Evolutionary conservation across 1,140 invertebrate genomes (phyloP).

Genomic region (Drosophila trapezifrons): DNA sequence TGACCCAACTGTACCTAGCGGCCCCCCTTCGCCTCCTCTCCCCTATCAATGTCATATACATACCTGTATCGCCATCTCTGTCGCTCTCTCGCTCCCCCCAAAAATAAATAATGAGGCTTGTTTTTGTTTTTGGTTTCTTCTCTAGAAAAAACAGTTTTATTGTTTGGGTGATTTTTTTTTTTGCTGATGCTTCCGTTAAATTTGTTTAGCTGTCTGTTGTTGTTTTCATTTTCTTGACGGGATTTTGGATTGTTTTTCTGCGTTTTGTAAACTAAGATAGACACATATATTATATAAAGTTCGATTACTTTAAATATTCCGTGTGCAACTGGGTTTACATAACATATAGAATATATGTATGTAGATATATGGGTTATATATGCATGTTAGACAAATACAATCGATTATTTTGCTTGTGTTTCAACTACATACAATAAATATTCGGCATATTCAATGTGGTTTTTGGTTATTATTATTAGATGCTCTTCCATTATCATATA

Average conservation of each 20-base stretch:
- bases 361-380: slow-evolving; percentile 14
- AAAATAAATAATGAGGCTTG: slow-evolving; percentile 11
- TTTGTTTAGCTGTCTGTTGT: slow-evolving; percentile 17
- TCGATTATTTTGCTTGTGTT: slow-evolving; percentile 40
- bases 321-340: slow-evolving; percentile 21
- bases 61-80: slow-evolving; percentile 2
- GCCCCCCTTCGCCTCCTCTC: slow-evolving; percentile 3
- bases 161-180: slow-evolving; percentile 52
- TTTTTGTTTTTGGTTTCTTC: slow-evolving; percentile 69
- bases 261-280: slow-evolving; percentile 24
- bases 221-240: slow-evolving; percentile 2
- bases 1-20: slow-evolving; percentile 31
- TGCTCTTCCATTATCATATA: slow-evolving; percentile 21
- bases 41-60: slow-evolving; percentile 2
- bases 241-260: slow-evolving; percentile 9
- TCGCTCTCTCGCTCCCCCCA: neutral
- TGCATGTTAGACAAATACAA: slow-evolving; percentile 27
- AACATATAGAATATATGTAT: slow-evolving; percentile 20
- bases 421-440: slow-evolving; percentile 36
- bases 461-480: slow-evolving; percentile 26
- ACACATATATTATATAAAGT: slow-evolving; percentile 12
- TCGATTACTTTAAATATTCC: slow-evolving; percentile 17
- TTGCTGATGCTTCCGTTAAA: slow-evolving; percentile 40
- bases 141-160: slow-evolving; percentile 81
- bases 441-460: slow-evolving; percentile 27